Base-by-base conservation (phyloP, 2,888 invertebrate genomes). In the Mamestra brassicae region DNA sequence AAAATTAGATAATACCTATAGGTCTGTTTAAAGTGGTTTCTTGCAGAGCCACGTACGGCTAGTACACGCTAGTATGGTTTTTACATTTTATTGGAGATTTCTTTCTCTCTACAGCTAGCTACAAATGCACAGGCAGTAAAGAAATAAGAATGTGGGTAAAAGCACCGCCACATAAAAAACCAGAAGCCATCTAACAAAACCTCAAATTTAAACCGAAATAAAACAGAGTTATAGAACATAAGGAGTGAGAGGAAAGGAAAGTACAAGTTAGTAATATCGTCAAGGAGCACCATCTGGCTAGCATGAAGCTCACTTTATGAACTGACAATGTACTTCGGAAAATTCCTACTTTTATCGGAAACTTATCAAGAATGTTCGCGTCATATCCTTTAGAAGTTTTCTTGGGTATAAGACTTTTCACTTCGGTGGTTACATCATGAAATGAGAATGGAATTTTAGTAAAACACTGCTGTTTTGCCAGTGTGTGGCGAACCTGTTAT, bases 281-380 rank as follows among this genome's bases (percentile, higher is more conserved):
- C 67, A 71, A 76, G 64, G 73, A 71, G 78, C 70, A 82, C 76
- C 87, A 87, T 85, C 87, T 85, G 85, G 63, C 11, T 36, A 45
- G 50, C 60, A 75, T 77, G 70, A 76, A 80, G 69, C 74, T 68
- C 54, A 62, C 76, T 86, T 86, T 87, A 86, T 88, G 80, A 86
- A 81, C 82, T 85, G 79, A 71, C 72, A 78, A 70, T 54, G 63
- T 71, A 74, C 71, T 72, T 74, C 65, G 65, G 11, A 62, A 68
- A 60, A 71, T 72, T 77, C 69, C 42, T 58, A 71, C 68, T 76
- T 81, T 75, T 76, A 79, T 87, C 65, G 65, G 68, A 79, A 85
- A 87, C 79, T 74, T 87, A 67, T 78, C 78, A 72, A 60, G 66
- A 75, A 72, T 76, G 74, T 67, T 72, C 79, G 36, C 64, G 57